Base-by-base conservation (phyloP, 2,888 invertebrate genomes). In the Xanthorhoe spadicearia region DNA sequence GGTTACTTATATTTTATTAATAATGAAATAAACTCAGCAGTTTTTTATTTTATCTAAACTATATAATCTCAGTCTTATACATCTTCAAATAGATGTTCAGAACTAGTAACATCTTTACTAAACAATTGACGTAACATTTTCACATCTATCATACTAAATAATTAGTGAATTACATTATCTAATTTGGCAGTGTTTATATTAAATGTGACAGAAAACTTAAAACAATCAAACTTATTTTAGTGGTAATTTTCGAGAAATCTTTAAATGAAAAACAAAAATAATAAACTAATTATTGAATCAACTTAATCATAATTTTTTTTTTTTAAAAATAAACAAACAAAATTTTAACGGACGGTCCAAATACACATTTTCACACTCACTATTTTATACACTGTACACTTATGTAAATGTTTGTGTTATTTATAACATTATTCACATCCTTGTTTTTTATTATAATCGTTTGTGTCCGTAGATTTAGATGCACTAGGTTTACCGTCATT, bases 11-110 rank as follows among this genome's bases (percentile, higher is more conserved):
- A 9, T 53, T 48, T 15, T 15, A 48, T 8, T 15, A 17, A 7
- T 13, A 48, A 43, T 43, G 13, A 50, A 63, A 49, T 17, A 53
- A 28, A 54, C 49, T 15, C 28, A 65, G 17, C 19, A 28, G 17
- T 51, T 19, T 10, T 54, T n/a, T 28, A 50, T 56, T 54, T 75
- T 70, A 68, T 69, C 72, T 77, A 77, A 77, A 75, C 65, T 80
- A 79, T 84, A 84, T 75, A 81, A 77, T 79, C 81, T 88, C 88
- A 88, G 87, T 87, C 87, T 88, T 87, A 82, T 80, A 82, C 83
- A 85, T 76, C 85, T 81, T 80, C 51, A 66, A 69, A 64, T 78
- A 83, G 83, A 85, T 83, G 72, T 64, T 82, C 72, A 81, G 79
- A 80, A 77, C 77, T 79, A 78, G 68, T 76, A 63, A 64, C 38